Conservation (phyloP, 2,797 vertebrate genomes). For the Psittacula derbiana region DNA sequence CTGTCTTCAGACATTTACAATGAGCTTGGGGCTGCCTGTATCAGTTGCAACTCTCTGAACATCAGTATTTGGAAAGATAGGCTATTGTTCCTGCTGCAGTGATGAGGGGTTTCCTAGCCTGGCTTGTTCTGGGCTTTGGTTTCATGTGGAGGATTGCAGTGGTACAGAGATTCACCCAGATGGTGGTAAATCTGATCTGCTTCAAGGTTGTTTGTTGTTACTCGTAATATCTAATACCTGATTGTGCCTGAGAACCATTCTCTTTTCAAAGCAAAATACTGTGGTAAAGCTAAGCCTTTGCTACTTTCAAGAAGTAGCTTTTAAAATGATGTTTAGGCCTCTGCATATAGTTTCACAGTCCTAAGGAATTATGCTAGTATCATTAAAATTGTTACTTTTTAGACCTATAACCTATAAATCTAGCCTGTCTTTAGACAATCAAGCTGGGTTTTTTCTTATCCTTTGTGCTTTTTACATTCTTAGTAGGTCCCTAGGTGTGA, state of each 20-base stretch:
- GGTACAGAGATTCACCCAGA: background rate
- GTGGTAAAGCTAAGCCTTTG: background rate
- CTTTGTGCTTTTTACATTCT: background rate
- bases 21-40: background rate
- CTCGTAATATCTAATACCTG: background rate
- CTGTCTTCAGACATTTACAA: background rate
- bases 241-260: background rate
- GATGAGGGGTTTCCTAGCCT: background rate
- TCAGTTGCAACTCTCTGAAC: background rate
- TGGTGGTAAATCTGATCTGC: background rate
- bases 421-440: background rate
- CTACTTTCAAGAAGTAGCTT: background rate
- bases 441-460: rapidly evolving
- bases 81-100: background rate
- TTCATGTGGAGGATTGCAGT: rapidly evolving
- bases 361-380: background rate
- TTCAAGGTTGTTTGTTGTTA: background rate
- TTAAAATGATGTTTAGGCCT: background rate
- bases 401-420: background rate
- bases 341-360: background rate
- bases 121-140: background rate
- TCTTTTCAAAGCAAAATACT: background rate
- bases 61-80: background rate
- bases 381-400: background rate
- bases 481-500: background rate